Evolutionary conservation across 2,113 vertebrate genomes (phyloP), one percentile per base, ranked within the genome.

Genomic region (Trogon surrucura): DNA sequence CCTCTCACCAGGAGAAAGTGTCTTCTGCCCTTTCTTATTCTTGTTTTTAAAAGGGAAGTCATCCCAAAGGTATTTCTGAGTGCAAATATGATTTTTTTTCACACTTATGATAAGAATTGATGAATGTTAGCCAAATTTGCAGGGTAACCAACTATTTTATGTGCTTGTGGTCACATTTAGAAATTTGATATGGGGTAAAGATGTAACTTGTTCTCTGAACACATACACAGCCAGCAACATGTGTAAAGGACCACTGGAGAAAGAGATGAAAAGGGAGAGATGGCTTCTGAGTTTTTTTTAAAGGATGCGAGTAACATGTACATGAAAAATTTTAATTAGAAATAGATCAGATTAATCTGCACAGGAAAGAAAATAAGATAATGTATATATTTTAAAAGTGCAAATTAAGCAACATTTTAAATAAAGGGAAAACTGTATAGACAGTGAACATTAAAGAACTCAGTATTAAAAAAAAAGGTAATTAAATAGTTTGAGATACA

Each of bases 401-500:
- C 30, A 75, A 84, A 53, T 80, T 34, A 89, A 70, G 54, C 34
- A 74, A 81, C 34, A 45, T 81, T 81, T 85, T 89, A 85, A 73
- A 61, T 85, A 21, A 71, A 88, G 79, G 65, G 41, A 51, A 38
- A 90, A 38, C 36, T 85, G 32, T 69, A 15, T n/a, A 64, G 78
- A 87, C 77, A 92, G 51, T 81, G 73, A 73, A 90, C 56, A 70
- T 90, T 61, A 90, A 92, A 92, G 79, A 66, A 27, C 36, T 81
- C 27, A 26, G 34, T 70, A 66, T 73, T 15, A 54, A 83, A 54
- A 45, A 64, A 60, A 38, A 93, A 54, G 69, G 56, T 80, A 91
- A 89, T 77, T 7, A 53, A 86, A 81, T 89, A 45, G 70, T 80
- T 91, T 30, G 73, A 93, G 85, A 77, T 84, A 38, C 11, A 8